Evolutionary conservation across 2,888 invertebrate species (phyloP).

Genomic region (Coenonympha arcania): DNA sequence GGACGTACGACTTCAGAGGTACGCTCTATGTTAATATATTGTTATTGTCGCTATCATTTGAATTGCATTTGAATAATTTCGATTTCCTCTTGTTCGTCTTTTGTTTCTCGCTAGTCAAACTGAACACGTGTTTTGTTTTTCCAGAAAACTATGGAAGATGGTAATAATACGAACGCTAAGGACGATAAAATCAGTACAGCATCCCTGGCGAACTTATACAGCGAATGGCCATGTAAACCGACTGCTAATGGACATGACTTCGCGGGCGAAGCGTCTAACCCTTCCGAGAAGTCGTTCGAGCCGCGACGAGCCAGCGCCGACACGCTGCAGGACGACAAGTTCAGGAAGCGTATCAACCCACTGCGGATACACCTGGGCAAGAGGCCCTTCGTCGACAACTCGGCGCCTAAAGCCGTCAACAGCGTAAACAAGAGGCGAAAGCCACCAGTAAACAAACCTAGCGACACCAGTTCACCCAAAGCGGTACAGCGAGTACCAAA

Average conservation of each 20-base stretch:
- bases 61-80: conserved; percentile 57
- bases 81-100: conserved; percentile 67
- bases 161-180: conserved; percentile 62
- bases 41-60: conserved; percentile 48
- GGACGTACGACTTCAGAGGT: conserved; percentile 73
- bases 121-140: conserved; percentile 63
- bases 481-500: conserved; percentile 54
- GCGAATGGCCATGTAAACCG: conserved; percentile 56
- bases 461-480: conserved; percentile 45
- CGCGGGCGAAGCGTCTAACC: conserved; percentile 33
- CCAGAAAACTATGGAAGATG: conserved; percentile 75
- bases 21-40: conserved; percentile 40
- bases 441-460: conserved; percentile 45
- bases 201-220: conserved; percentile 52
- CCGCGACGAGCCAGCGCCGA: conserved; percentile 44
- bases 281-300: conserved; percentile 35
- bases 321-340: conserved; percentile 48
- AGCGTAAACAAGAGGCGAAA: conserved; percentile 56
- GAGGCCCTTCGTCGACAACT: conserved; percentile 67
- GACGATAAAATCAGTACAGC: conserved; percentile 58
- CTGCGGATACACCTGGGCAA: conserved; percentile 66
- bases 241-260: conserved; percentile 61
- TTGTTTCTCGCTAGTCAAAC: conserved; percentile 61
- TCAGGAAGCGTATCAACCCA: conserved; percentile 62
- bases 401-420: conserved; percentile 43